A percentile compares a stretch with the other conserved stretches of the same genome.
These are phyloP conservation scores for Ispidina lecontei DNA, from an alignment of 2,797 vertebrate species.

Conservation along the genomic window DNA sequence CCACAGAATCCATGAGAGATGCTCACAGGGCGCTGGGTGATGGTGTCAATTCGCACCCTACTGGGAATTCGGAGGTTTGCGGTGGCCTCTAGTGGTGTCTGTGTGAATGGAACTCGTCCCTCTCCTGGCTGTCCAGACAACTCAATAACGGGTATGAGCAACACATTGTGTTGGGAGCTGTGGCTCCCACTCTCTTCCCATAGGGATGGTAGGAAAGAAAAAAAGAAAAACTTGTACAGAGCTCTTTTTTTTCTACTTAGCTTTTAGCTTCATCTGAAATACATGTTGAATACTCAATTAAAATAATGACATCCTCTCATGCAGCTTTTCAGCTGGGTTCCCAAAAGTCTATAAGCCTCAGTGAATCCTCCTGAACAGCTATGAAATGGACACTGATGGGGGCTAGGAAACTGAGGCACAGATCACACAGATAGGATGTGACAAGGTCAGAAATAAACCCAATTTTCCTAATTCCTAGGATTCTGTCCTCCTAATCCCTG, in stretches of 20 bases:
- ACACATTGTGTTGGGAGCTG: fast-evolving
- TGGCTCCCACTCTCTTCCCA: not conserved
- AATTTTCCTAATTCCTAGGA: not conserved
- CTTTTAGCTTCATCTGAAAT: not conserved
- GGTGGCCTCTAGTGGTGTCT: constrained; percentile 19
- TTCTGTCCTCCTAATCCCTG: not conserved
- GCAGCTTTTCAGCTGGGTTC: not conserved
- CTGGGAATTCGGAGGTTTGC: not conserved
- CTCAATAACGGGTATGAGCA: fast-evolving
- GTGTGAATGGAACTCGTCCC: not conserved
- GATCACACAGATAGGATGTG: not conserved
- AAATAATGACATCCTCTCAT: not conserved
- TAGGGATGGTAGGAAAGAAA: not conserved
- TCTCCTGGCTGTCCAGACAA: not conserved
- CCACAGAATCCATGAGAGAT: not conserved
- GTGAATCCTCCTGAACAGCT: not conserved
- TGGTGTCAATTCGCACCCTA: not conserved
- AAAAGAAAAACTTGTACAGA: not conserved
- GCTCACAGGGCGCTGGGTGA: not conserved
- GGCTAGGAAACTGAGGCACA: not conserved
- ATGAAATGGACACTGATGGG: fast-evolving
- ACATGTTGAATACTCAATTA: not conserved
- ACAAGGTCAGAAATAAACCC: not conserved
- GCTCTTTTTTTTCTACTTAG: not conserved
- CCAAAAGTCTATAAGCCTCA: not conserved